Evolutionary conservation across 2,113 vertebrate species (phyloP).

Genomic region (Cnemophilus loriae): DNA sequence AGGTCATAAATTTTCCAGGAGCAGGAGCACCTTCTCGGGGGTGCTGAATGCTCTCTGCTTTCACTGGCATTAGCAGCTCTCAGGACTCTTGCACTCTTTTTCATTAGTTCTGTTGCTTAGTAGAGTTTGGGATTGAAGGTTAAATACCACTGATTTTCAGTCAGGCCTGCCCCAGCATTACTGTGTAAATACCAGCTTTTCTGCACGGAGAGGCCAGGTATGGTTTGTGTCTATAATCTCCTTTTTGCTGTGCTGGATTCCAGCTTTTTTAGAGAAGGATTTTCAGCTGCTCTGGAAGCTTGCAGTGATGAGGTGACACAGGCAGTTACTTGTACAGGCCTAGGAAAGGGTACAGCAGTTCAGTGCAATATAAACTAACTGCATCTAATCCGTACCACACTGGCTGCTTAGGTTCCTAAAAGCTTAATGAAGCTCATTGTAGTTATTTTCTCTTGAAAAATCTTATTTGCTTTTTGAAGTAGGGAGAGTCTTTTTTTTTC

Average conservation of each 20-base stretch:
- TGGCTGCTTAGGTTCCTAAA: not conserved
- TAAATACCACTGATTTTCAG: not conserved
- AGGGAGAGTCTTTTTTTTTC: not conserved
- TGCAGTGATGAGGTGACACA: conserved; percentile 33
- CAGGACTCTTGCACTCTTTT: not conserved
- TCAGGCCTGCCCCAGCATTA: not conserved
- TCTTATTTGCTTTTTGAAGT: not conserved
- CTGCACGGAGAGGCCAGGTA: not conserved
- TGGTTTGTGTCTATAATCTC: not conserved
- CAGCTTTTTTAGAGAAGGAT: not conserved
- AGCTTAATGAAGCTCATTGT: not conserved
- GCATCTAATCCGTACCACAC: not conserved
- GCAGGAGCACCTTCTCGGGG: not conserved
- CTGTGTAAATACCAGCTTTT: not conserved
- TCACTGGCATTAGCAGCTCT: not conserved
- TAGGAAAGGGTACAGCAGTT: not conserved
- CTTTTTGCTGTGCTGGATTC: not conserved
- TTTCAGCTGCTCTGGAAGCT: not conserved
- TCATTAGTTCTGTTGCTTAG: not conserved
- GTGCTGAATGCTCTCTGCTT: not conserved
- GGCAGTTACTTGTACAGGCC: not conserved
- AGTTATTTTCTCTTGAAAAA: not conserved
- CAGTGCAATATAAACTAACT: not conserved
- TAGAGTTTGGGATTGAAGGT: not conserved
- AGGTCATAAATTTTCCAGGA: not conserved